These are phyloP conservation scores for Rattus norvegicus DNA, from an alignment of 2,113 vertebrate genomes.

Conservation along the genomic window GRCr8 NC_086030.1:27304001-27304500, in stretches of 20 bases:
- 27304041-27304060: background rate
- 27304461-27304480: background rate
- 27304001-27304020: slow-evolving; percentile 23
- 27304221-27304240: slow-evolving; percentile 29
- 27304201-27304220: background rate
- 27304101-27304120: background rate
- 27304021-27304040: background rate
- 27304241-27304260: background rate
- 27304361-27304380: no score
- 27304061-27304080: background rate
- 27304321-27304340: background rate
- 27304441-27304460: background rate
- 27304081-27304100: background rate
- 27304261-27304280: background rate
- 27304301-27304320: background rate
- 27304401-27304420: background rate
- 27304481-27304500: background rate
- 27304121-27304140: background rate
- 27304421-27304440: background rate
- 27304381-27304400: background rate
- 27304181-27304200: background rate
- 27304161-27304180: background rate
- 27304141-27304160: background rate
- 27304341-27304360: background rate
- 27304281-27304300: background rate